Evolutionary conservation across 2,113 vertebrate genomes (phyloP), one percentile per base, ranked within the genome.

Genomic region (Mobula birostris): DNA sequence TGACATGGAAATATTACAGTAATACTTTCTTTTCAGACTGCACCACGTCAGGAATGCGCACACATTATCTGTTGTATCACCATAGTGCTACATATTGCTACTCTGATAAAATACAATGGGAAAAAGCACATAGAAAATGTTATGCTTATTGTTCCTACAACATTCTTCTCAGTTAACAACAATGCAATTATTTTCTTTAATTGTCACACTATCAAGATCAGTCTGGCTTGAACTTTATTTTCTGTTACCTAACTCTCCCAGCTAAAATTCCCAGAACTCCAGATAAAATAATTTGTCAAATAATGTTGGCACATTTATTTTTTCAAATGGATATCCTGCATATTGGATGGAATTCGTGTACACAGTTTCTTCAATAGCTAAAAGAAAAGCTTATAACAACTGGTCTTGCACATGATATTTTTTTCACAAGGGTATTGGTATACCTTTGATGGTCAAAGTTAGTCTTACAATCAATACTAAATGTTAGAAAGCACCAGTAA

Each of bases 1-100:
- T 92, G 32, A 24, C 21, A 48, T 40, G 36, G 90, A 48, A 12
- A 36, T 21, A 48, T 48, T 40, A 9, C 19, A 17, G 21, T 21
- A 48, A 68, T 40, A 72, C 21, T 72, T 70, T 40, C 17, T 40
- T 92, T 40, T 74, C 90, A 72, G 32, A 74, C 48, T 92, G 29
- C 85, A 92, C 70, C 19, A 48, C 2, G 58, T 24, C 68, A 72
- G 68, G 21, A 74, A 92, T 92, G 66, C 27, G 17, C 58, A 27
- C 66, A 88, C 58, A 12, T 27, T 48, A 88, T 63, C 56, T n/a
- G 85, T 12, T 61, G n/a, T n/a, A 63, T 63, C 85, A n/a, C 56
- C 82, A 85, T 48, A 85, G 14, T 88, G 58, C 29, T 63, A 88
- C 85, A 88, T 88, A n/a, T 88, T 88, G 85, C 85, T n/a, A 88